Conservation (phyloP, 2,888 invertebrate genomes). For the Agrenia bidenticulata region DNA sequence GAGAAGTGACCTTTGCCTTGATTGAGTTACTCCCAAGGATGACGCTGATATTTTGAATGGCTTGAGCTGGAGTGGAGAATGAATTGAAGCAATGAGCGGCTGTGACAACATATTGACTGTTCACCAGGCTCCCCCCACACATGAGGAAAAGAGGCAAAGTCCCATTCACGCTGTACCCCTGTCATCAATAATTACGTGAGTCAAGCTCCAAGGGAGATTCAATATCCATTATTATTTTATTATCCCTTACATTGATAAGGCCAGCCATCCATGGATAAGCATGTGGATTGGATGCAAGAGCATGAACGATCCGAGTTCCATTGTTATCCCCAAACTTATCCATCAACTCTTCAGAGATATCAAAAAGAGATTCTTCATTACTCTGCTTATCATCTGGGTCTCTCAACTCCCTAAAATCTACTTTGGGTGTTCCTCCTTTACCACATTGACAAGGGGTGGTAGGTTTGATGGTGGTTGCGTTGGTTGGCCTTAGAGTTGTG, state of each 20-base stretch:
- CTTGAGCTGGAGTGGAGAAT: background rate
- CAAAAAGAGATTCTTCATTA: too few relatives aligned
- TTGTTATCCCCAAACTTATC: too few relatives aligned
- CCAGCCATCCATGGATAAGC: conserved; percentile 5
- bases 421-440: background rate
- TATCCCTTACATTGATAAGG: background rate
- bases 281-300: background rate
- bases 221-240: too few relatives aligned
- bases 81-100: background rate
- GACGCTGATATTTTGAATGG: too few relatives aligned
- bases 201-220: too few relatives aligned
- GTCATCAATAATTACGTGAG: too few relatives aligned
- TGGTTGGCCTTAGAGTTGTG: background rate
- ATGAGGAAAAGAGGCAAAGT: too few relatives aligned
- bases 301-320: background rate
- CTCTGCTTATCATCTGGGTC: background rate
- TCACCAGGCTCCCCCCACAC: background rate
- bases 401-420: background rate
- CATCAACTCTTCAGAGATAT: too few relatives aligned
- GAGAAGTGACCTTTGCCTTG: background rate
- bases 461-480: background rate
- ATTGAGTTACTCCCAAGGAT: background rate
- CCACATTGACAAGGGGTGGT: background rate
- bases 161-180: too few relatives aligned
- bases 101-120: background rate